Base-by-base conservation (phyloP, 2,888 invertebrate species). In the Drosophila tripunctata region DNA sequence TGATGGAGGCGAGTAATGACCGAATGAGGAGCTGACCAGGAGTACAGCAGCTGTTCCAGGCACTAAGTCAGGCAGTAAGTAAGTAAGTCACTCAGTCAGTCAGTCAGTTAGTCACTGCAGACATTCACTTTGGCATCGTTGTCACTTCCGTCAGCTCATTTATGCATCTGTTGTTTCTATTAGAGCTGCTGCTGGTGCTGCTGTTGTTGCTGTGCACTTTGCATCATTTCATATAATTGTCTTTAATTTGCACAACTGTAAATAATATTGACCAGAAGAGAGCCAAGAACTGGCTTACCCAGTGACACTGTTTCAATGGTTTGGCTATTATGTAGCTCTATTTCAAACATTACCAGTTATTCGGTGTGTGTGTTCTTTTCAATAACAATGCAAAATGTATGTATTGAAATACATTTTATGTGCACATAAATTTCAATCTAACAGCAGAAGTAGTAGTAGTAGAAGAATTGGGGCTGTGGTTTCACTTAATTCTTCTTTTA, bases 171-270 rank as follows among this genome's bases (percentile, higher is more conserved):
- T 44, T 77, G 57, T 62, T 56, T 54, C 38, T 57, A 67, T 60
- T 57, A 44, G 8, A 43, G 50, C 30, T 38, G 51, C 27, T 61
- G 56, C 22, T 33, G 33, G 47, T 79, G 30, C 30, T 33, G 35
- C 8, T 56, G 52, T 21, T 47, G 61, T 56, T 68, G 67, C 66
- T 78, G 82, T 70, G 78, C 80, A 77, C 67, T 83, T 83, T 83
- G 73, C 84, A 86, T 78, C 84, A 83, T 83, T 82, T 72, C 69
- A 73, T 58, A 67, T 84, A 83, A 83, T 83, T 75, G 82, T 69
- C 87, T 78, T 63, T 71, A n/a, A 70, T 83, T 86, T 85, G 63
- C 78, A 80, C 69, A 85, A 82, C 70, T 45, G 67, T 69, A 70
- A 79, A 71, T 83, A 73, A 67, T 67, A 86, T 70, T 65, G 70